Percentiles rank a stretch among this genome's conserved stretches.
These are phyloP conservation scores for Uloborus diversus DNA, from an alignment of 1,140 invertebrate genomes.

Conservation along the genomic window DNA sequence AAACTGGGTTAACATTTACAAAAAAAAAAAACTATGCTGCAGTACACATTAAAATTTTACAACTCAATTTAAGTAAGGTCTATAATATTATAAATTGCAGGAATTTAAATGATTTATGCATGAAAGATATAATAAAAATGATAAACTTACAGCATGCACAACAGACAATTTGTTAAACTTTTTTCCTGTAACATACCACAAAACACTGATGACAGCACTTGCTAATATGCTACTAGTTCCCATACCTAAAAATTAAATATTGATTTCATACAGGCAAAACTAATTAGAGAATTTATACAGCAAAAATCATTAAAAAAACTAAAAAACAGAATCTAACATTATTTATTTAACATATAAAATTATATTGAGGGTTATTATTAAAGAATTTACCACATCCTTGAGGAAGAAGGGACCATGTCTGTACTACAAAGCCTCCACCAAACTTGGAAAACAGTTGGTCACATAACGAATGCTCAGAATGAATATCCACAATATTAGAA, in stretches of 20 bases:
- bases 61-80: too few relatives aligned
- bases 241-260: conserved; percentile 63
- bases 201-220: conserved; percentile 65
- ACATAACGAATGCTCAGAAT: conserved; percentile 60
- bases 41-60: too few relatives aligned
- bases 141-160: conserved; percentile 64
- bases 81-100: too few relatives aligned
- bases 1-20: too few relatives aligned
- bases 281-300: too few relatives aligned
- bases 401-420: conserved; percentile 69
- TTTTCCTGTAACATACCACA: conserved; percentile 67
- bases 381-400: conserved; percentile 67
- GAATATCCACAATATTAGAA: conserved; percentile 65
- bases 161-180: conserved; percentile 62
- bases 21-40: too few relatives aligned
- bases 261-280: too few relatives aligned
- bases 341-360: background rate
- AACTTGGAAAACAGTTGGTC: conserved; percentile 66
- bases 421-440: conserved; percentile 68
- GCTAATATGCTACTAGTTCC: conserved; percentile 71
- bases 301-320: too few relatives aligned
- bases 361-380: too few relatives aligned
- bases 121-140: too few relatives aligned
- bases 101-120: too few relatives aligned
- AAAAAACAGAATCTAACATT: too few relatives aligned